Evolutionary conservation across 2,113 vertebrate species (phyloP), one percentile per base, ranked within the genome.

Genomic region (Okapia johnstoni): DNA sequence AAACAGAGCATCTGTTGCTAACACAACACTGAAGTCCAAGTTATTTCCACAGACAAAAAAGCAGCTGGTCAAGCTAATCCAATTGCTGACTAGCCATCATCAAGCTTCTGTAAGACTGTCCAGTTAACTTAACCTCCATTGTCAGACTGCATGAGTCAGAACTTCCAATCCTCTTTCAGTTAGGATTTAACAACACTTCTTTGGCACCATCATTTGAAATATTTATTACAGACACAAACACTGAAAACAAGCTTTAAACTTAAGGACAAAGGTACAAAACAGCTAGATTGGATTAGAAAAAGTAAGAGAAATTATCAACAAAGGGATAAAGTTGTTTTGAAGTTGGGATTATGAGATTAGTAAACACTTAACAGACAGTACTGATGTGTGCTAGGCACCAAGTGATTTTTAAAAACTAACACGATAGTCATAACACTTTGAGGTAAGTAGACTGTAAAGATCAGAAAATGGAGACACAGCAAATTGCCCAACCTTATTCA

Each of bases 51-150:
- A 95, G 60, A 97, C 97, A 70, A 52, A 90, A 88, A 97, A 97
- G 96, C 95, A 96, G 95, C 96, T 94, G 95, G 97, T 96, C 97
- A 95, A 97, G 97, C 93, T 98, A 97, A 94, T 95, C 93, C 95
- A 92, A 85, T 98, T 95, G 94, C 84, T 94, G 97, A 97, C 96
- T 95, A 97, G 85, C 52, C 70, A 96, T 95, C 90, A 97, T 94
- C 94, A 98, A 85, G 83, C 57, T 26, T 86, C 70, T 85, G 63
- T 95, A 96, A 96, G 97, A 97, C 57, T 93, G 97, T 89, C 93
- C 66, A 90, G 98, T 94, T 98, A 98, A 98, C 93, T 98, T 97
- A 98, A 97, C 98, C 98, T 97, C 98, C 95, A 98, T 98, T 98
- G 98, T 89, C 84, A 19, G 98, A 97, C n/a, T 94, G 87, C 96